phyloP scores from a whole-genome alignment of 2,888 invertebrate genomes.

The Plemyria rubiginata region DNA sequence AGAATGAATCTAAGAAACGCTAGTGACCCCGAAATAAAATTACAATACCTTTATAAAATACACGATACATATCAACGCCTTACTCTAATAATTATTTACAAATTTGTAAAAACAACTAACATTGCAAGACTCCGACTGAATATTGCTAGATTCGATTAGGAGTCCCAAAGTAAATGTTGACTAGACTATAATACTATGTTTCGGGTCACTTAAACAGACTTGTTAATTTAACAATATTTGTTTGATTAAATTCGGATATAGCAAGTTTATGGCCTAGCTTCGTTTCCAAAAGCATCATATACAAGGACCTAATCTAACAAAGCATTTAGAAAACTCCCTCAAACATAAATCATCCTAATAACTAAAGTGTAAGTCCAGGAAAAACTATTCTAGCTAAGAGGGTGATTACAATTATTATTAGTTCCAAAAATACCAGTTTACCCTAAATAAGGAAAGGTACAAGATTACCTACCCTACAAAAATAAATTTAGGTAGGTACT shows the following conservation, averaged over 20 bases:
- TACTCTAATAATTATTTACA: constrained; percentile 44
- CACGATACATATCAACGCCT: constrained; percentile 42
- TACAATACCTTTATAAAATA: constrained; percentile 37
- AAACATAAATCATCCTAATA: background rate
- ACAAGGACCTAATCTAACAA: constrained; percentile 15
- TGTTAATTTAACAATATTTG: constrained; percentile 4
- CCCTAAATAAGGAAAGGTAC: constrained; percentile 6
- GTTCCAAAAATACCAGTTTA: constrained; percentile 18
- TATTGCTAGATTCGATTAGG: constrained; percentile 14
- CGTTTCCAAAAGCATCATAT: constrained; percentile 8
- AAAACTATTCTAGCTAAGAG: constrained; percentile 20
- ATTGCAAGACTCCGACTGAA: constrained; percentile 18
- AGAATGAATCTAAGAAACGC: constrained; percentile 36
- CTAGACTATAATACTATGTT: constrained; percentile 35
- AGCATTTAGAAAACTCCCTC: constrained; percentile 16
- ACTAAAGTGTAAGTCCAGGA: constrained; percentile 8
- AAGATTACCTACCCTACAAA: constrained; percentile 11
- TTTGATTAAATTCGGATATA: constrained; percentile 19
- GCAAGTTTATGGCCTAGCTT: constrained; percentile 18
- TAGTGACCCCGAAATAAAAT: constrained; percentile 36
- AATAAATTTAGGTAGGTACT: constrained; percentile 1
- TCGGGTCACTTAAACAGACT: constrained; percentile 10
- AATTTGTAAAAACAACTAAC: constrained; percentile 31
- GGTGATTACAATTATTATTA: constrained; percentile 6
- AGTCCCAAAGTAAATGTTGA: constrained; percentile 26